These are phyloP conservation scores for Physella acuta DNA, from an alignment of 1,140 invertebrate species.

Conservation along the genomic window DNA sequence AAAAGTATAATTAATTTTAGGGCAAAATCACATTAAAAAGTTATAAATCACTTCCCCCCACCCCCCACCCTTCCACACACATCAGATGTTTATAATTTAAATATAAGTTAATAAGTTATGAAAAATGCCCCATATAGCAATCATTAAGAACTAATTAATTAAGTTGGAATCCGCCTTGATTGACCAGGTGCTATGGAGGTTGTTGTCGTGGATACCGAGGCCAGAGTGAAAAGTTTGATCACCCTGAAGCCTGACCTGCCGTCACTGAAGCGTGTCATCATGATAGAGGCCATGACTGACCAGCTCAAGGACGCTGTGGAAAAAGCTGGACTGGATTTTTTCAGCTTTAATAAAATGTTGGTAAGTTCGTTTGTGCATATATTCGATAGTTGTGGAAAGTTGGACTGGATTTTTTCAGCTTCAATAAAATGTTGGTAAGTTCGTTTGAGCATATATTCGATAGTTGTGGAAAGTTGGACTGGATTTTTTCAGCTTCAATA, in stretches of 20 bases:
- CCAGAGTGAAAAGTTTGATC: conserved; percentile 73
- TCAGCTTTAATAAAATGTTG: conserved; percentile 1
- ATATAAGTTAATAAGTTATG: neutral
- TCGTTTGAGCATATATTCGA: no score
- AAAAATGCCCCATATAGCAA: neutral
- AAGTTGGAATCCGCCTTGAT: neutral
- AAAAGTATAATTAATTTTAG: no score
- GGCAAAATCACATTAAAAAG: neutral
- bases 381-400: conserved; percentile 77
- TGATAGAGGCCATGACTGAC: conserved; percentile 73
- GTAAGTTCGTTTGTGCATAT: no score
- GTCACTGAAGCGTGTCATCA: conserved; percentile 79
- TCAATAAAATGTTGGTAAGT: conserved; percentile 4
- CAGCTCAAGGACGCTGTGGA: conserved; percentile 78
- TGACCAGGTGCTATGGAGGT: conserved; percentile 49
- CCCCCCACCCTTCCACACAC: neutral
- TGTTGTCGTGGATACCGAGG: conserved; percentile 88
- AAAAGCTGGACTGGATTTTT: conserved; percentile 77
- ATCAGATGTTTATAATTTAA: neutral
- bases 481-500: conserved; percentile 63
- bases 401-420: conserved; percentile 71
- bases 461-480: conserved; percentile 79
- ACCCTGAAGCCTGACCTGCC: conserved; percentile 74
- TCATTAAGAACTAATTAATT: neutral
- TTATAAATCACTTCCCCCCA: no score